Evolutionary conservation across 1,140 invertebrate genomes (phyloP).

Genomic region (Papilio machaon): DNA sequence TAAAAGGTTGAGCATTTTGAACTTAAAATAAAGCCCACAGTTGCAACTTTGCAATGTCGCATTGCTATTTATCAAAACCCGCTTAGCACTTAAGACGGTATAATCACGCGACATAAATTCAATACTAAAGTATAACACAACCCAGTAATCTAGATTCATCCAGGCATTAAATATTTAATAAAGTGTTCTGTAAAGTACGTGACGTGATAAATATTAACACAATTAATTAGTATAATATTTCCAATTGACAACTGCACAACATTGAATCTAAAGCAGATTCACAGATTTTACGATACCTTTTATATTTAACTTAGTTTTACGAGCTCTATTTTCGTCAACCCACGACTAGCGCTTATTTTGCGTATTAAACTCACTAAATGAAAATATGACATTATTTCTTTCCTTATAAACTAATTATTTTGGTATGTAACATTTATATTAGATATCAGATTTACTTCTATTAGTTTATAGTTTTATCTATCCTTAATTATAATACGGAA

Average conservation of each 20-base stretch:
- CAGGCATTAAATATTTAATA: conserved; percentile 12
- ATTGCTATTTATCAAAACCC: conserved; percentile 20
- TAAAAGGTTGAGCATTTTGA: neutral
- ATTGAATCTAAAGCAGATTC: too few species aligned
- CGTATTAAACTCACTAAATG: too few species aligned
- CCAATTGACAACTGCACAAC: neutral
- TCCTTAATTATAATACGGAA: too few species aligned
- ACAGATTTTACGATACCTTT: too few species aligned
- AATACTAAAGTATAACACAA: conserved; percentile 21
- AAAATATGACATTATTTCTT: too few species aligned
- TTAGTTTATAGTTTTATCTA: too few species aligned
- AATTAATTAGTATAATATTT: neutral
- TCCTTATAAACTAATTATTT: too few species aligned
- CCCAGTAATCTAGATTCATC: conserved; percentile 17
- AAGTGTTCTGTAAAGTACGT: neutral
- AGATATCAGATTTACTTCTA: too few species aligned
- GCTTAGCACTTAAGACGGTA: conserved; percentile 15
- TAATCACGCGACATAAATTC: conserved; percentile 24
- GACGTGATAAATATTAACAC: neutral
- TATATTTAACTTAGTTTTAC: too few species aligned
- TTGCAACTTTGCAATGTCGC: conserved; percentile 16
- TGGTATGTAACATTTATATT: too few species aligned
- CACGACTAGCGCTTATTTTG: too few species aligned
- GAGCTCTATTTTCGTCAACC: too few species aligned
- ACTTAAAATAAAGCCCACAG: neutral